Conservation (phyloP, 2,888 invertebrate genomes). For the Leptopterna dolabrata region DNA sequence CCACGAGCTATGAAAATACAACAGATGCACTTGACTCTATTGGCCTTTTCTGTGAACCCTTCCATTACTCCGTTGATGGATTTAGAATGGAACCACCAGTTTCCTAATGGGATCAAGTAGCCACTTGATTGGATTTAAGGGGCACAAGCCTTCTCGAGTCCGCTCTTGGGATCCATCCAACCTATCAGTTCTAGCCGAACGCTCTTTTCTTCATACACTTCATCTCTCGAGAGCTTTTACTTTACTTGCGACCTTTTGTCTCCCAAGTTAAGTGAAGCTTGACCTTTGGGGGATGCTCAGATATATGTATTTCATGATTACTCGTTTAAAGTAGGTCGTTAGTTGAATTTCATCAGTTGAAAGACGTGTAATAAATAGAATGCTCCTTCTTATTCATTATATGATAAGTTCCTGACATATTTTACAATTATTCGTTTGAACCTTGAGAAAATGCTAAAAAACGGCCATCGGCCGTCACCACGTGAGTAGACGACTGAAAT, state of each 20-base stretch:
- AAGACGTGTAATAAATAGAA: background rate
- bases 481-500: no score
- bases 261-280: background rate
- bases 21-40: background rate
- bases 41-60: background rate
- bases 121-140: slow-evolving; percentile 38
- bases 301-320: background rate
- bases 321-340: background rate
- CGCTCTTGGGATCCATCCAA: background rate
- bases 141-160: background rate
- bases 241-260: background rate
- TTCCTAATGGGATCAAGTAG: slow-evolving; percentile 46
- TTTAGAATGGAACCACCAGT: slow-evolving; percentile 33
- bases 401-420: no score
- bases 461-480: no score
- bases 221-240: background rate
- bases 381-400: no score
- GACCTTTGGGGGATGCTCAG: background rate
- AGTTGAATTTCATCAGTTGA: background rate
- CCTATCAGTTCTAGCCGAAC: slow-evolving; percentile 26
- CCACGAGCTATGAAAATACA: background rate
- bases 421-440: no score
- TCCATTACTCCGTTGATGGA: slow-evolving; percentile 35
- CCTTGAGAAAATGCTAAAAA: no score
- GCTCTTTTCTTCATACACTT: background rate